These are phyloP conservation scores for Odontamblyopus lacepedii DNA, from an alignment of 2,797 vertebrate species.

Conservation along the genomic window DNA sequence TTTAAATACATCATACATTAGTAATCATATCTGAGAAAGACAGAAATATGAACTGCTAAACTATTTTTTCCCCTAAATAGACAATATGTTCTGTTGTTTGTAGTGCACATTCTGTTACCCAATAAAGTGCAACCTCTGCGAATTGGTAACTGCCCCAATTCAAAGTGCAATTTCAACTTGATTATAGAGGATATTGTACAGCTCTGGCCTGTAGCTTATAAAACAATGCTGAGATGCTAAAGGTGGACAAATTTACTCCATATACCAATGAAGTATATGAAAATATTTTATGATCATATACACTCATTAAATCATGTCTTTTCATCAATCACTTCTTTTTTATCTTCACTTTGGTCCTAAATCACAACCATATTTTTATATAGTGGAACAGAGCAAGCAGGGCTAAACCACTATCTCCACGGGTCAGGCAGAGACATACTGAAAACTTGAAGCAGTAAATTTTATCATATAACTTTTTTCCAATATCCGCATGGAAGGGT, in stretches of 20 bases:
- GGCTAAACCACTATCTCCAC: not conserved
- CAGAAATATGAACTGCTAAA: too few species aligned
- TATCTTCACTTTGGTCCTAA: not conserved
- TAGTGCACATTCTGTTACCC: too few species aligned
- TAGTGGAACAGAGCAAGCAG: too few species aligned
- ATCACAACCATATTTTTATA: slow-evolving; percentile 5
- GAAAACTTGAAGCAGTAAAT: slow-evolving; percentile 7
- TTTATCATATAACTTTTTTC: slow-evolving; percentile 7
- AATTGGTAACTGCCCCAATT: too few species aligned
- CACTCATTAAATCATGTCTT: not conserved
- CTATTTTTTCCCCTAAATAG: too few species aligned
- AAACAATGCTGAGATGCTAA: slow-evolving; percentile 26
- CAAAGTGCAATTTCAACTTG: too few species aligned
- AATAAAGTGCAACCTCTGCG: too few species aligned
- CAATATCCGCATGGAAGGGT: not conserved
- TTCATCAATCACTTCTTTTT: not conserved
- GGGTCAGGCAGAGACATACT: slow-evolving; percentile 1
- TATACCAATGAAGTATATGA: not conserved
- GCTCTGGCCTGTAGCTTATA: slow-evolving; percentile 8
- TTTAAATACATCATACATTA: too few species aligned
- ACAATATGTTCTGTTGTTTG: too few species aligned
- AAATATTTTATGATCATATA: not conserved
- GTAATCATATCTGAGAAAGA: too few species aligned
- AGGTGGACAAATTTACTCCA: slow-evolving; percentile 19
- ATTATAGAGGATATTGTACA: too few species aligned